These are phyloP conservation scores for Clarias magur DNA, from an alignment of 2,113 vertebrate species.

Conservation along the genomic window DNA sequence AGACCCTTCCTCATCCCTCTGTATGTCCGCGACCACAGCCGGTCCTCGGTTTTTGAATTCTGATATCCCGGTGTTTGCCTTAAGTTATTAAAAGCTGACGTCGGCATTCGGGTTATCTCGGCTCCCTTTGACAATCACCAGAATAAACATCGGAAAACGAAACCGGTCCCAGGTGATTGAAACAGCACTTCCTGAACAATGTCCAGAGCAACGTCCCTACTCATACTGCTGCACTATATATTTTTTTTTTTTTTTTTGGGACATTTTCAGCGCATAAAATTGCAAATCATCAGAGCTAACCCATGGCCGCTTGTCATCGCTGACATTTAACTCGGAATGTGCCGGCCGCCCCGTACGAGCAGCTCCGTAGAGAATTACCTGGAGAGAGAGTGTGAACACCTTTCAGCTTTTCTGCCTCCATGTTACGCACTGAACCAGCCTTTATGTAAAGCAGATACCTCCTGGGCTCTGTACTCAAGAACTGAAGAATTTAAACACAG, in stretches of 20 bases:
- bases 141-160: background rate
- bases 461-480: slow-evolving; percentile 17
- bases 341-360: background rate
- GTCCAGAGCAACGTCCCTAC: too few relatives aligned
- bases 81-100: too few relatives aligned
- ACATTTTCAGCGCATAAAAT: background rate
- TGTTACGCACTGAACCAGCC: background rate
- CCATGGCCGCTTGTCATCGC: too few relatives aligned
- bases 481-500: background rate
- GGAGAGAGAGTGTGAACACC: background rate
- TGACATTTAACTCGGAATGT: background rate
- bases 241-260: background rate
- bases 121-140: too few relatives aligned
- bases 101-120: too few relatives aligned
- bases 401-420: background rate
- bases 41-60: too few relatives aligned
- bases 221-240: background rate
- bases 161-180: background rate
- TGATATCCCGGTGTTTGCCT: too few relatives aligned
- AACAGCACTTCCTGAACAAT: background rate
- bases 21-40: too few relatives aligned
- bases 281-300: background rate
- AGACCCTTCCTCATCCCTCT: too few relatives aligned
- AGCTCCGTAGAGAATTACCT: background rate
- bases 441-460: slow-evolving; percentile 10